Base-by-base conservation (phyloP, 1,140 invertebrate genomes). In the Diorhabda sublineata region DNA sequence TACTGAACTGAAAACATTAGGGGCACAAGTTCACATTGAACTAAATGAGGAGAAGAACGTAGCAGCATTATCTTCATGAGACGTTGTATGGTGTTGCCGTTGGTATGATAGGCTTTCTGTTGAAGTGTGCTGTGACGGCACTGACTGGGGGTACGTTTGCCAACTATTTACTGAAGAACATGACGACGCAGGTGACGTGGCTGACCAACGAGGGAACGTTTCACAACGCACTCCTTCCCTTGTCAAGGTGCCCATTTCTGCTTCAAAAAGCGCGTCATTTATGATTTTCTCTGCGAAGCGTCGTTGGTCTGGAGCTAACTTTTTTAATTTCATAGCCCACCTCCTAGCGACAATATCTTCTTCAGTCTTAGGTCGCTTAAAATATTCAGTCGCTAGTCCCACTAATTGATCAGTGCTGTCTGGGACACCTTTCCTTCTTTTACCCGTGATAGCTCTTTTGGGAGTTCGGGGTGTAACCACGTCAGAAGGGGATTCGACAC, bases 401-500 rank as follows among this genome's bases (percentile, higher is more conserved):
- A 26, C 26, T 26, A 26, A 26, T 26, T 67, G 66, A 59, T 67
- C 58, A 67, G 66, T 67, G 66, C 3, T 60, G 41, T 67, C 66
- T 44, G 66, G 66, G 42, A 42, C 58, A 61, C 42, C 58, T 61
- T 67, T 67, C 66, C 66, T 61, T 67, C 61, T 67, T 61, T 61
- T 66, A 9, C 61, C 44, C 44, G 41, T 63, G 44, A 45, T 42
- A 43, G 61, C 61, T 63, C 7, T 7, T 42, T 63, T 63, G 42
- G 44, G 44, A 63, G 61, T 63, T 63, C 42, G 61, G 7, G 61
- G 9, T 63, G 61, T 63, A 45, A 44, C 5, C 9, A 45, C 42
- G 7, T 45, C 61, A 63, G 61, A 43, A 26, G 26, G 26, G 26
- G 26, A 26, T 26, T 26, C 26, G 26, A 26, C 26, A 26, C 26